phyloP scores from a whole-genome alignment of 2,113 vertebrate species.

The Nibea coibor region DNA sequence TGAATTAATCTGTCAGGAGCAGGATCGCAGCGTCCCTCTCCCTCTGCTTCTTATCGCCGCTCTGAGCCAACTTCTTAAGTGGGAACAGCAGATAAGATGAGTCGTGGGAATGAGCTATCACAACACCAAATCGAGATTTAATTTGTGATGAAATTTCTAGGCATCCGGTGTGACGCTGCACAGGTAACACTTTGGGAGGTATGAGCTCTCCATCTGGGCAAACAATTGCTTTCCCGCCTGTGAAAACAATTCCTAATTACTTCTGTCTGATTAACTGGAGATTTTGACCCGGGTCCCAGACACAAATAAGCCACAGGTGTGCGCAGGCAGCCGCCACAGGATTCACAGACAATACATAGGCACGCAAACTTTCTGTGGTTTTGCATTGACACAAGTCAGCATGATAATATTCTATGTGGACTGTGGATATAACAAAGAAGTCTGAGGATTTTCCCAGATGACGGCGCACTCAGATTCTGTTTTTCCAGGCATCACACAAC shows the following conservation, averaged over 20 bases:
- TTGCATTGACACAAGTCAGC: constrained; percentile 11
- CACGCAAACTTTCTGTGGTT: background rate
- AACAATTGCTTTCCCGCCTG: constrained; percentile 72
- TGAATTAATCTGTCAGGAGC: constrained; percentile 67
- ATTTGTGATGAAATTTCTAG: constrained; percentile 76
- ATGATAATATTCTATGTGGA: constrained; percentile 2
- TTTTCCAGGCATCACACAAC: background rate
- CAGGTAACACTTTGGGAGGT: constrained; percentile 72
- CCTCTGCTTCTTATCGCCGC: constrained; percentile 61
- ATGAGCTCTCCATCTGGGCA: constrained; percentile 72
- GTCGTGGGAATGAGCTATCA: constrained; percentile 69
- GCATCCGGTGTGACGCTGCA: constrained; percentile 23
- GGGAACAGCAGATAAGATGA: constrained; percentile 64
- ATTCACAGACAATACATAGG: background rate
- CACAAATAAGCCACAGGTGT: constrained; percentile 72
- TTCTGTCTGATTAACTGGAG: constrained; percentile 71
- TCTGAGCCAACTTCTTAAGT: constrained; percentile 72
- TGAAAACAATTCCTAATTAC: constrained; percentile 80
- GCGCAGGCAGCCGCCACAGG: background rate
- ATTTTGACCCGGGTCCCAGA: constrained; percentile 60
- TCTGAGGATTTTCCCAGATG: background rate
- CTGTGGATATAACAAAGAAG: constrained; percentile 3
- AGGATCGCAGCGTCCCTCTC: constrained; percentile 42
- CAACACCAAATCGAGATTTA: constrained; percentile 68
- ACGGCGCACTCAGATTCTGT: background rate